Evolutionary conservation across 1,140 invertebrate genomes (phyloP).

Genomic region (Bombyx mandarina): DNA sequence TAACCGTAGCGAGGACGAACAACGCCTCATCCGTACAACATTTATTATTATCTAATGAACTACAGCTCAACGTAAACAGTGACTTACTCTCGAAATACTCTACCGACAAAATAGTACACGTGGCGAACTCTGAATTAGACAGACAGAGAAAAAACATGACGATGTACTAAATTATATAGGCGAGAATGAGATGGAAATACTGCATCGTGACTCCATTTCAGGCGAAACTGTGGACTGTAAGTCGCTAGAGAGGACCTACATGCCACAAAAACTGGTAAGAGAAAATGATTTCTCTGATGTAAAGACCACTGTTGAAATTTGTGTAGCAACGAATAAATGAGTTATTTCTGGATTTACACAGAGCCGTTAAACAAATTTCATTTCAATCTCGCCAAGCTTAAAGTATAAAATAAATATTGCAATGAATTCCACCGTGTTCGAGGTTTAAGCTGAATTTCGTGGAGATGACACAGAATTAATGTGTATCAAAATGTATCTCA

Average conservation of each 20-base stretch:
- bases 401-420: constrained; percentile 58
- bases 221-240: constrained; percentile 29
- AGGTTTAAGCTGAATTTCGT: constrained; percentile 18
- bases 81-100: too few relatives aligned
- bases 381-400: constrained; percentile 58
- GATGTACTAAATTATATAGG: neutral
- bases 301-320: too few relatives aligned
- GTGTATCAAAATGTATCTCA: neutral
- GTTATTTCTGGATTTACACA: constrained; percentile 49
- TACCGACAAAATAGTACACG: too few relatives aligned
- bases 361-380: constrained; percentile 53
- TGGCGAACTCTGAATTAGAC: too few relatives aligned
- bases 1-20: too few relatives aligned
- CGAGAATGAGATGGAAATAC: constrained; percentile 22
- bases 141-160: too few relatives aligned
- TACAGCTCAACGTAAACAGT: too few relatives aligned
- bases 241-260: constrained; percentile 20
- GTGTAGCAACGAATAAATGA: constrained; percentile 9
- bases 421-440: constrained; percentile 25
- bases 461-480: constrained; percentile 8
- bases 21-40: too few relatives aligned
- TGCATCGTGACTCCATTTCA: constrained; percentile 51
- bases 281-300: too few relatives aligned
- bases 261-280: neutral
- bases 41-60: too few relatives aligned